phyloP scores from a whole-genome alignment of 2,113 vertebrate genomes.

The Motacilla alba region DNA sequence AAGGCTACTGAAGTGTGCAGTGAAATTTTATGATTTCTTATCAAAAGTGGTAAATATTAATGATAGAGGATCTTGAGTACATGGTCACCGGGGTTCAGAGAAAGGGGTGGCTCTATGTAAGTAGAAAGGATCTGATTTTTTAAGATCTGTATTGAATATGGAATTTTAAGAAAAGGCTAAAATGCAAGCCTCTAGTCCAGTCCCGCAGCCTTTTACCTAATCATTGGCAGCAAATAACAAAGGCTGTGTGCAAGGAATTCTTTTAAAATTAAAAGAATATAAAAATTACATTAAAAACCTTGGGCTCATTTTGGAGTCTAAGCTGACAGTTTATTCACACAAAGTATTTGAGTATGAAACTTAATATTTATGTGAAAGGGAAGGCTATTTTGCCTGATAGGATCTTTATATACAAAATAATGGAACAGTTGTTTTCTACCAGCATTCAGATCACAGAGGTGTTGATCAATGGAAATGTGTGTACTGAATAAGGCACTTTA shows the following conservation, averaged over 20 bases:
- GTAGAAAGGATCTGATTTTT: not conserved
- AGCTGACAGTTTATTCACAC: not conserved
- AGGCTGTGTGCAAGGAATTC: not conserved
- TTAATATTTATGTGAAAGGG: not conserved
- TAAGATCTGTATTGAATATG: not conserved
- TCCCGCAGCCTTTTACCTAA: not conserved
- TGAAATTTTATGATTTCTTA: conserved; percentile 1
- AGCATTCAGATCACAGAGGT: not conserved
- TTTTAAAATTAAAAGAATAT: not conserved
- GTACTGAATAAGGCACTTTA: not conserved
- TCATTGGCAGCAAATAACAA: not conserved
- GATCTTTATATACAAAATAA: not conserved
- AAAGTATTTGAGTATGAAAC: not conserved
- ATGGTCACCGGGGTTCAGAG: not conserved
- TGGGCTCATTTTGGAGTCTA: not conserved
- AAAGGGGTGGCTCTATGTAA: not conserved
- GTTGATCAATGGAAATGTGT: not conserved
- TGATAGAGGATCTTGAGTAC: not conserved
- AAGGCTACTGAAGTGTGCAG: not conserved
- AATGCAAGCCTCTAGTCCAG: not conserved
- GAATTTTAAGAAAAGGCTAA: not conserved
- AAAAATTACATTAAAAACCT: not conserved
- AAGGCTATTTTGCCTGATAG: not conserved
- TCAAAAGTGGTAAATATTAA: not conserved
- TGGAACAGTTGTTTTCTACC: not conserved